Conservation (phyloP, 2,113 vertebrate species). For the Boleophthalmus pectinirostris region DNA sequence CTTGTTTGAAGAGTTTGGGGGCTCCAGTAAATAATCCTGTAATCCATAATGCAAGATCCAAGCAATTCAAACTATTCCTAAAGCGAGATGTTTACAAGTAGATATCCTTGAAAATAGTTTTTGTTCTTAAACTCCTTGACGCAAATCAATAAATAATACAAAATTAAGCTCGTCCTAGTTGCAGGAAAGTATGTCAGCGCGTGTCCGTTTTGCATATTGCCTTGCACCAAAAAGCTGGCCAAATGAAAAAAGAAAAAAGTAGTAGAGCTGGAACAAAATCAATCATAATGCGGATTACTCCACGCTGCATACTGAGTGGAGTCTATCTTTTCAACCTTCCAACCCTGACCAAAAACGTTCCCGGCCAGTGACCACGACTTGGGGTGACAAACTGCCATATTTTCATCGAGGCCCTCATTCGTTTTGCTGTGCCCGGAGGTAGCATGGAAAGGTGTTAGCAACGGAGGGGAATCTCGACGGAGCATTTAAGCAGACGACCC, state of each 20-base stretch:
- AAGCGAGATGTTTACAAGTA: slow-evolving; percentile 8
- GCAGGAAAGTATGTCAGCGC: slow-evolving; percentile 18
- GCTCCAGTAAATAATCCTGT: slow-evolving; percentile 13
- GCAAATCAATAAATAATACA: slow-evolving; percentile 44
- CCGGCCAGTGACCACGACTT: slow-evolving; percentile 46
- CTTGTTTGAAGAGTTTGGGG: slow-evolving; percentile 1
- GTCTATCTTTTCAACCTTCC: slow-evolving; percentile 9
- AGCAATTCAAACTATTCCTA: not conserved
- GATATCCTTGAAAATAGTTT: slow-evolving; percentile 2
- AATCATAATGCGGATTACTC: slow-evolving; percentile 69
- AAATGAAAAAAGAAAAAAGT: slow-evolving; percentile 27
- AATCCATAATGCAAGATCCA: slow-evolving; percentile 12
- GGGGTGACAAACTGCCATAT: slow-evolving; percentile 55
- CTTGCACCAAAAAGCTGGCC: slow-evolving; percentile 22
- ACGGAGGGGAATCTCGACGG: slow-evolving; percentile 48
- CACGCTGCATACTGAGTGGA: slow-evolving; percentile 63
- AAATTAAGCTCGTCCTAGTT: slow-evolving; percentile 38
- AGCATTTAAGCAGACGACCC: slow-evolving; percentile 80
- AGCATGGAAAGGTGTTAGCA: slow-evolving; percentile 37
- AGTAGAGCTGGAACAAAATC: slow-evolving; percentile 61
- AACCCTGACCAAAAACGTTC: slow-evolving; percentile 24
- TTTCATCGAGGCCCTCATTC: slow-evolving; percentile 56
- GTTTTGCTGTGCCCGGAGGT: slow-evolving; percentile 68
- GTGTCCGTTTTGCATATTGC: slow-evolving; percentile 17
- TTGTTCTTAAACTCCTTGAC: slow-evolving; percentile 21